A percentile compares a stretch with the other conserved stretches of the same genome.
Evolutionary conservation across 2,888 invertebrate species (phyloP).

Genomic region (Hydropsyche betteni): DNA sequence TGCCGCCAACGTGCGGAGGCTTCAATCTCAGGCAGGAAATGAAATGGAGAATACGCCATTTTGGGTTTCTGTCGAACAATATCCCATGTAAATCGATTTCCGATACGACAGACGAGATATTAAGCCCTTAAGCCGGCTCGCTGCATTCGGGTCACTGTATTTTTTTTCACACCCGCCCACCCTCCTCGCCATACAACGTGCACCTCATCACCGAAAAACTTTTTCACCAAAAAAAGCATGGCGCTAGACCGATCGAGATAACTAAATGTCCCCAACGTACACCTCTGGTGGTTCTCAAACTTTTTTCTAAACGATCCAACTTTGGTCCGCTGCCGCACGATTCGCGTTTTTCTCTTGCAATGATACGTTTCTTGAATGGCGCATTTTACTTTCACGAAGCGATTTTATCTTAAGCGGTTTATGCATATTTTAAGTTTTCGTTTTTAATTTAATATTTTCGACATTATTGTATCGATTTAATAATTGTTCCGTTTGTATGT

Average conservation of each 20-base stretch:
- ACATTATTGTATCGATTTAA: too few species aligned
- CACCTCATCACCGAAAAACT: constrained; percentile 1
- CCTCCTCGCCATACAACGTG: background rate
- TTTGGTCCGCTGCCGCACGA: too few species aligned
- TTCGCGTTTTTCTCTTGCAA: too few species aligned
- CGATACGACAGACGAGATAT: constrained; percentile 44
- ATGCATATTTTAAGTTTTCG: too few species aligned
- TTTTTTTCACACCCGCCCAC: constrained; percentile 33
- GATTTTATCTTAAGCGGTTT: too few species aligned
- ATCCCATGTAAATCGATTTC: constrained; percentile 46
- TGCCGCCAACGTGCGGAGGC: constrained; percentile 46
- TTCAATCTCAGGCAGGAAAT: constrained; percentile 47
- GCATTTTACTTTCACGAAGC: too few species aligned
- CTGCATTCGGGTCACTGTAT: constrained; percentile 40
- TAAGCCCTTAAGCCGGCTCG: constrained; percentile 35
- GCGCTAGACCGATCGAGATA: constrained; percentile 21
- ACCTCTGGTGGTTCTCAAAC: too few species aligned
- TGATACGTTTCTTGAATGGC: too few species aligned
- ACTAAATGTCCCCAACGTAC: constrained; percentile 9
- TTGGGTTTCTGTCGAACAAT: constrained; percentile 37
- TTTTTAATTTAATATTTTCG: too few species aligned
- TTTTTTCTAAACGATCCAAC: too few species aligned
- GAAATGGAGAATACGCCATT: constrained; percentile 38
- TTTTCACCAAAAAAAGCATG: constrained; percentile 20
- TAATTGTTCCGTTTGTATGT: too few species aligned